A percentile compares a stretch with the other conserved stretches of the same genome.
Conservation (phyloP, 2,113 vertebrate genomes). For the Camelus dromedarius region DNA sequence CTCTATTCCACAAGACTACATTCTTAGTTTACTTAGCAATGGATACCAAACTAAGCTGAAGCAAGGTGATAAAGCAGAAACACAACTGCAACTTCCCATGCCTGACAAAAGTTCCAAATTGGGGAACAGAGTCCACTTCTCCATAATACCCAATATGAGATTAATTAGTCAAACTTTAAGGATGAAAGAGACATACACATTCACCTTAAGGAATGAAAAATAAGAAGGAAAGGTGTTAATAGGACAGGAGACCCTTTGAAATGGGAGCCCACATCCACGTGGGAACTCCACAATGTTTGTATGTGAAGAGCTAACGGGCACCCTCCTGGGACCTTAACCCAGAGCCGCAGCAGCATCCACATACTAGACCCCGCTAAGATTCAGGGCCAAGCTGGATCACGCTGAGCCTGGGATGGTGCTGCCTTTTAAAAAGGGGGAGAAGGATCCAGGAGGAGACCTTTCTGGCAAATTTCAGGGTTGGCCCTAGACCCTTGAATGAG, state of each 20-base stretch:
- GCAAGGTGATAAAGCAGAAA: not conserved
- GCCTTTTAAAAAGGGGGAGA: not conserved
- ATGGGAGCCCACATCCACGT: not conserved
- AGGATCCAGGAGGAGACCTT: not conserved
- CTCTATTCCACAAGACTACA: not conserved
- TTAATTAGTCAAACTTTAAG: not conserved
- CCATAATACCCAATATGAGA: not conserved
- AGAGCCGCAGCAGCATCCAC: not conserved
- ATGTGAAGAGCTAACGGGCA: not conserved
- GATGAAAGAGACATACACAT: not conserved
- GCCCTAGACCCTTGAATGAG: not conserved
- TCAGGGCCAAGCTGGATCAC: not conserved
- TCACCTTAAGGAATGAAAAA: not conserved
- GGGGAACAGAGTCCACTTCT: not conserved
- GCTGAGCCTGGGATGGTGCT: not conserved
- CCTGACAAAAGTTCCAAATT: not conserved
- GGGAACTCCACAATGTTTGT: not conserved
- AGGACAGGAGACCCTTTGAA: not conserved
- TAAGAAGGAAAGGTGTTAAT: not conserved
- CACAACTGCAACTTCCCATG: conserved; percentile 23
- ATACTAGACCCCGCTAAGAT: not conserved
- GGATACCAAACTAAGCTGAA: not conserved
- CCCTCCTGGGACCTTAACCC: not conserved
- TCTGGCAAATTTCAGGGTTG: not conserved
- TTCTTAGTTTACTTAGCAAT: conserved; percentile 12